phyloP scores from a whole-genome alignment of 2,797 vertebrate species.

The Premnoplex brunnescens region DNA sequence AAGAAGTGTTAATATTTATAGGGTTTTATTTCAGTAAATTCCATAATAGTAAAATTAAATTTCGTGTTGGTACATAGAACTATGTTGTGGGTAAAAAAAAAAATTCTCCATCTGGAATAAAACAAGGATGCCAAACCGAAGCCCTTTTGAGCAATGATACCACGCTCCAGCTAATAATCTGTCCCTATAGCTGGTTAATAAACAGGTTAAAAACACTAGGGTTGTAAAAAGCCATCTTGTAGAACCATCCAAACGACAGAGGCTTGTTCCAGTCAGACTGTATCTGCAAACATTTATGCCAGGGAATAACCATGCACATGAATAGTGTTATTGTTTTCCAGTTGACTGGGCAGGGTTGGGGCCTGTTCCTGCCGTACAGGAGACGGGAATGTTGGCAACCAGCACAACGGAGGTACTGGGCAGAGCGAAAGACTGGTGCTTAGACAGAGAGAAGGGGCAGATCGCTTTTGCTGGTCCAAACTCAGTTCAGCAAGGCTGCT shows the following conservation, averaged over 20 bases:
- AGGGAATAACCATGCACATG: conserved; percentile 53
- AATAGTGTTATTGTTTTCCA: conserved; percentile 48
- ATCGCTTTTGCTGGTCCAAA: background rate
- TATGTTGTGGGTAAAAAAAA: background rate
- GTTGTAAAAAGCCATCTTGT: background rate
- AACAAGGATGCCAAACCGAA: background rate
- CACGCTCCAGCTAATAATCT: background rate
- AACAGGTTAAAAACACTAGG: background rate
- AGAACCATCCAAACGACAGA: background rate
- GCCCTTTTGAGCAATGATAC: background rate
- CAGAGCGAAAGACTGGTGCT: background rate
- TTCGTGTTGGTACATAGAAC: background rate
- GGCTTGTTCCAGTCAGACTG: background rate
- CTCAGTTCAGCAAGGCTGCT: background rate
- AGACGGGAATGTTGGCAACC: conserved; percentile 32
- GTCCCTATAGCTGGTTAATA: background rate
- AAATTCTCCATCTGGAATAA: background rate
- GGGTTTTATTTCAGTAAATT: background rate
- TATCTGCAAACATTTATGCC: conserved; percentile 24
- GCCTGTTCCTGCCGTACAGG: conserved; percentile 4
- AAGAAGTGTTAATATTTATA: background rate
- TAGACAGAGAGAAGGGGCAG: background rate
- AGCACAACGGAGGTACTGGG: background rate
- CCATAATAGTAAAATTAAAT: background rate
- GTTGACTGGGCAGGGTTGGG: background rate